phyloP scores from a whole-genome alignment of 2,888 invertebrate species.

The Troides oblongomaculatus region DNA sequence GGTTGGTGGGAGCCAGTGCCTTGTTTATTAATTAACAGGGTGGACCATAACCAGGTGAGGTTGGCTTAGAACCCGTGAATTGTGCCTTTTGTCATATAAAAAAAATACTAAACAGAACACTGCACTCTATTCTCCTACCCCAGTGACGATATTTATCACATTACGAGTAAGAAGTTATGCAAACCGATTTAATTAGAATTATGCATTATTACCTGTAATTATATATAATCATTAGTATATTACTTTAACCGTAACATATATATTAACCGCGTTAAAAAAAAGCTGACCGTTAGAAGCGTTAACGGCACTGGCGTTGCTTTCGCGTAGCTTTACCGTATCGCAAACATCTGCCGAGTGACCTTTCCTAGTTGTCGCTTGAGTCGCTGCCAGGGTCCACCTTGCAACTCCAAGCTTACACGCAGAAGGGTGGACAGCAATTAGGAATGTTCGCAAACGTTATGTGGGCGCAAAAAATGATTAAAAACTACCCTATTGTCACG shows the following conservation, averaged over 20 bases:
- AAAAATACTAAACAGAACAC: too few relatives aligned
- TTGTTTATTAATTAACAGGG: too few relatives aligned
- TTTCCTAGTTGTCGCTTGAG: constrained; percentile 39
- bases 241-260: neutral
- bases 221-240: too few relatives aligned
- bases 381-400: constrained; percentile 47
- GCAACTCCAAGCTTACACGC: constrained; percentile 32
- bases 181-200: too few relatives aligned
- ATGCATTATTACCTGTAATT: too few relatives aligned
- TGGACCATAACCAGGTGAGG: too few relatives aligned
- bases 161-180: too few relatives aligned
- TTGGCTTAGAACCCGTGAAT: too few relatives aligned
- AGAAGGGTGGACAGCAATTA: constrained; percentile 37
- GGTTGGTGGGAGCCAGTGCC: too few relatives aligned
- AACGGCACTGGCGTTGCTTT: constrained; percentile 11
- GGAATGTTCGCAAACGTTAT: constrained; percentile 37
- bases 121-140: too few relatives aligned
- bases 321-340: constrained; percentile 33
- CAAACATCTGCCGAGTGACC: constrained; percentile 63
- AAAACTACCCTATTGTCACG: constrained; percentile 21
- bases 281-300: constrained; percentile 26
- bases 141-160: too few relatives aligned
- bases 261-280: neutral
- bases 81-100: too few relatives aligned
- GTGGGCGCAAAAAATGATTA: constrained; percentile 47